A percentile compares a stretch with the other conserved stretches of the same genome.
Evolutionary conservation across 2,888 invertebrate species (phyloP).

Genomic region (Chydorus sphaericus): DNA sequence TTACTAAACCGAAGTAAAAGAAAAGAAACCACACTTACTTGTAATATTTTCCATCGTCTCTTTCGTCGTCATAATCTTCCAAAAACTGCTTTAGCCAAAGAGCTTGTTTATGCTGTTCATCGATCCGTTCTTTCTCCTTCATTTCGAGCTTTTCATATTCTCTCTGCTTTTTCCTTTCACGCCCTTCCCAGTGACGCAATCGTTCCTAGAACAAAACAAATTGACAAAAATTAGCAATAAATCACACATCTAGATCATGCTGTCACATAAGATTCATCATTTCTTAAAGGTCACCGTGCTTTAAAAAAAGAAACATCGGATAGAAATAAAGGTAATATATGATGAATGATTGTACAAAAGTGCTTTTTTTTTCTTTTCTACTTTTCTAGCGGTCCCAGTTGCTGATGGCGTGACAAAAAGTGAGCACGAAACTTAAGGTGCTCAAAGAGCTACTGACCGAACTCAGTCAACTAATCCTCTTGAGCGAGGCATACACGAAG

Average conservation of each 20-base stretch:
- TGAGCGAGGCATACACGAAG: too few relatives aligned
- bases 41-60: constrained; percentile 94
- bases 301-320: too few relatives aligned
- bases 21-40: constrained; percentile 39
- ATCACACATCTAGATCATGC: not conserved
- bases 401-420: too few relatives aligned
- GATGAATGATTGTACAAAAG: too few relatives aligned
- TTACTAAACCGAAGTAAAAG: constrained; percentile 8
- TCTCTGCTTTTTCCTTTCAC: constrained; percentile 76
- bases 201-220: constrained; percentile 26
- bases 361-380: too few relatives aligned
- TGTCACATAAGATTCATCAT: not conserved
- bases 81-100: constrained; percentile 90
- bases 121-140: constrained; percentile 65
- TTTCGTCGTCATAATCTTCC: constrained; percentile 97
- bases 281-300: too few relatives aligned
- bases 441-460: too few relatives aligned
- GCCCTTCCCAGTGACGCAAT: constrained; percentile 61
- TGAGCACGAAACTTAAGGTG: too few relatives aligned
- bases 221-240: not conserved
- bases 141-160: constrained; percentile 81
- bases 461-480: too few relatives aligned
- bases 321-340: too few relatives aligned
- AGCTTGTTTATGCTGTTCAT: constrained; percentile 80
- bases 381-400: too few relatives aligned